Base-by-base conservation (phyloP, 2,797 vertebrate genomes). In the Thamnophis elegans region DNA sequence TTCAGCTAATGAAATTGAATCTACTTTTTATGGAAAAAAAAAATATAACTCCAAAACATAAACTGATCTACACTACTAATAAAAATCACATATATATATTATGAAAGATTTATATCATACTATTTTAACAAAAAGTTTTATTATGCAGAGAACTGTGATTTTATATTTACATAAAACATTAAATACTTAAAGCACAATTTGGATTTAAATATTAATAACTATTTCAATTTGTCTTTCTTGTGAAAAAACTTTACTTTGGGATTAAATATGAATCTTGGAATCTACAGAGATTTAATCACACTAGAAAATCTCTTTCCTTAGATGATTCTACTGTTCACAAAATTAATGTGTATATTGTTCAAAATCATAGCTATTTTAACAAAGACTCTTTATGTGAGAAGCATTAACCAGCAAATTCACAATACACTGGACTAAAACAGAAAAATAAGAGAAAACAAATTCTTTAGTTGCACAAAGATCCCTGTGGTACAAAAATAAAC, bases 371-470 rank as follows among this genome's bases (percentile, higher is more conserved):
- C 93, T 94, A 93, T 91, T 95, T 88, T 90, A 82, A 94, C 90
- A 78, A 94, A 93, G 95, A 97, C 95, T 95, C 95, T 96, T 97
- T 94, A 94, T 95, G 87, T 85, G 94, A 20, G 22, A 58, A 94
- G 82, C 36, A 88, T 54, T 85, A 87, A 22, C 60, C 36, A 95
- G 89, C 42, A 58, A 54, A 82, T 93, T 62, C 55, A 91, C 88
- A 91, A 89, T 89, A 26, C 56, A 36, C 20, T 92, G 2, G 82
- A 89, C 87, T 90, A 55, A 92, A 85, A 94, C 10, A 91, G 90
- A 68, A 92, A 92, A 88, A 59, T 42, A 73, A 62, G 59, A 51
- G 90, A 89, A 86, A 86, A 89, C 12, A 22, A 91, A 93, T 51
- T 51, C 65, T 36, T 94, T 65, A 60, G 65, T 55, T 95, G 82